Evolutionary conservation across 2,113 vertebrate genomes (phyloP).

Genomic region (Mystacornis crossleyi): DNA sequence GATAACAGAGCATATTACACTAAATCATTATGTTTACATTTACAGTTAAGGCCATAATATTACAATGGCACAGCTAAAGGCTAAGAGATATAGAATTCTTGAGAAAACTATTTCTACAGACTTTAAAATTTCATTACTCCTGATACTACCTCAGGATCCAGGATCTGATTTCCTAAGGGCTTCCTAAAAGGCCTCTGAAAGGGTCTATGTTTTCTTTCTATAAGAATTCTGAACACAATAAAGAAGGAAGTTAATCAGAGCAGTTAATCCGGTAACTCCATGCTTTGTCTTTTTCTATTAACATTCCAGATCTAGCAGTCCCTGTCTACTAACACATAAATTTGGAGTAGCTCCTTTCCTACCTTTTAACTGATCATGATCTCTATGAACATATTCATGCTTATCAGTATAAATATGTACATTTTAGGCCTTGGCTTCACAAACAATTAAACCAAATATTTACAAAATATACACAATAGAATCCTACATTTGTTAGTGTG

Average conservation of each 20-base stretch:
- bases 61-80: not conserved
- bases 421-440: slow-evolving; percentile 33
- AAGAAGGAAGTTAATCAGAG: not conserved
- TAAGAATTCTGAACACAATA: not conserved
- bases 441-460: slow-evolving; percentile 19
- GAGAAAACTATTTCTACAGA: not conserved
- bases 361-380: not conserved
- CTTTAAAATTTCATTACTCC: not conserved
- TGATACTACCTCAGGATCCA: not conserved
- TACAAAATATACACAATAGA: slow-evolving; percentile 2
- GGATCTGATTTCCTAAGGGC: not conserved
- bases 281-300: not conserved
- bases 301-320: not conserved
- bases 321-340: not conserved
- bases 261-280: not conserved
- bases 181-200: not conserved
- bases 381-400: not conserved
- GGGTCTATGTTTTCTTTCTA: not conserved
- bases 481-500: not conserved
- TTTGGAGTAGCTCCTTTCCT: not conserved
- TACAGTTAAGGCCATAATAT: not conserved
- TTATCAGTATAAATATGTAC: slow-evolving; percentile 43
- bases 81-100: not conserved
- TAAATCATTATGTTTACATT: not conserved
- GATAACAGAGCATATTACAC: not conserved